Conservation (phyloP, 2,888 invertebrate genomes). For the Phania funesta region DNA sequence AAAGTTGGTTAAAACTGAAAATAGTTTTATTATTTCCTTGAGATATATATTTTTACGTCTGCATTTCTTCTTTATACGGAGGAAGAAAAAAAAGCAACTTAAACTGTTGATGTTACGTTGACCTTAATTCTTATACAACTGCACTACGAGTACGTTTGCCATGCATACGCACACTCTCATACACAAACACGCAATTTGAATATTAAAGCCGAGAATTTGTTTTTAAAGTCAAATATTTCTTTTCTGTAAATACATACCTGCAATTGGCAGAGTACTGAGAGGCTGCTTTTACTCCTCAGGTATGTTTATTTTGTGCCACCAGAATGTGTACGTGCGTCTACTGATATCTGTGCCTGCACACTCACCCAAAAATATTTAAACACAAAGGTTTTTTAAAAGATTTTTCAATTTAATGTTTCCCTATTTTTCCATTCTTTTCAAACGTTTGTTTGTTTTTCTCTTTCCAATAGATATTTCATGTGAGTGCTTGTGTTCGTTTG, state of each 20-base stretch:
- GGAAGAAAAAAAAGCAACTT: neutral
- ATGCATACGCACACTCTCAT: constrained; percentile 17
- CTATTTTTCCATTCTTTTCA: neutral
- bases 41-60: constrained; percentile 42
- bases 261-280: neutral
- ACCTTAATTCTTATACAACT: constrained; percentile 41
- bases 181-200: neutral
- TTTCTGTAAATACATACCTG: constrained; percentile 36
- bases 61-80: neutral
- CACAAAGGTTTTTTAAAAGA: neutral
- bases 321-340: constrained; percentile 14
- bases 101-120: constrained; percentile 59
- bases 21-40: constrained; percentile 12
- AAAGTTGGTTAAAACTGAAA: constrained; percentile 38
- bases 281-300: constrained; percentile 13
- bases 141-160: neutral
- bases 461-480: neutral
- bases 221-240: constrained; percentile 40
- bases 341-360: too few relatives aligned
- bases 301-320: constrained; percentile 33
- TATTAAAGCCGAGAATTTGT: neutral
- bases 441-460: neutral
- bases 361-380: too few relatives aligned
- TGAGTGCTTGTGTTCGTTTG: neutral
- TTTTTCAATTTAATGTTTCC: neutral